Base-by-base conservation (phyloP, 2,888 invertebrate genomes). In the Caenorhabditis sp. region DNA sequence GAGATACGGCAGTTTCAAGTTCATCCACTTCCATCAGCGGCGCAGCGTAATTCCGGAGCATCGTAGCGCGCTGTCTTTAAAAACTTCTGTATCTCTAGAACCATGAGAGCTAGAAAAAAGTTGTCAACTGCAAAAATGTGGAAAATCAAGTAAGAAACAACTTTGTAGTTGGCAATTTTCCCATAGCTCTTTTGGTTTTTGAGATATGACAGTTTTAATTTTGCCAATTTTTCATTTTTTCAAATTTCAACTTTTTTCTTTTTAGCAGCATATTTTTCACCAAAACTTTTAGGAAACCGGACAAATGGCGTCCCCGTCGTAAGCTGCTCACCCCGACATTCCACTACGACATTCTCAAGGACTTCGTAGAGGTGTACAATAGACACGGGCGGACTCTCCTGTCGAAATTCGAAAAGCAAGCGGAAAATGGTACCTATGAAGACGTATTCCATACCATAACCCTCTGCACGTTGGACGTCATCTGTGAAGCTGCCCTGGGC, bases 271-370 rank as follows among this genome's bases (percentile, higher is more conserved):
- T 11, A 35, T 37, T 84, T 32, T 32, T 32, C 32, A 32, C 32
- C 9, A 9, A 32, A 32, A 32, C 40, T 40, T 87, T 70, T 67
- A 91, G 91, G 61, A 87, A 91, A 64, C 91, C 91, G 11, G 88
- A 89, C 18, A 93, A 93, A 87, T 93, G 93, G 93, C 88, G 91
- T 51, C 89, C 88, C 0, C 86, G 93, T 37, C 87, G 93, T 6
- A 92, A 92, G 74, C 86, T 93, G 72, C 86, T 93, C 47, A 93
- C 93, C 2, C 93, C 93, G 24, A 92, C 93, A 3, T 93, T 93
- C 84, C 93, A 93, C 85, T 93, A 93, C 86, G 92, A 92, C 81
- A 93, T 93, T 68, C 89, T 93, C 28, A 90, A 92, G 77, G 93
- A 93, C 82, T 93, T 93, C 84, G 89, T 93, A 22, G 89, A 90